phyloP scores from a whole-genome alignment of 2,888 invertebrate species.

The Microplitis deprimator region DNA sequence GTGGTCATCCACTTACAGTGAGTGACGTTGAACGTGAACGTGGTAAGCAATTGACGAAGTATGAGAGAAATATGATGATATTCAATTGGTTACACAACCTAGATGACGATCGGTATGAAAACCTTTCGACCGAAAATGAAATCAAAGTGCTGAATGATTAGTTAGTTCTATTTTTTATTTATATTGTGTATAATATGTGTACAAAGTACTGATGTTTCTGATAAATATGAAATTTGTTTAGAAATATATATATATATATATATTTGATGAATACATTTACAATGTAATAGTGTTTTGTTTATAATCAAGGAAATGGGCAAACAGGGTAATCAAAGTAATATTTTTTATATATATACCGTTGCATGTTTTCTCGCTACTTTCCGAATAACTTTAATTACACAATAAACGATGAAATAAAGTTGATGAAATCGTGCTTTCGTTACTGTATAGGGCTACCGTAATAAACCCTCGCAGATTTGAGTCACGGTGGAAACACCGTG shows the following conservation, averaged over 20 bases:
- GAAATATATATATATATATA: background rate
- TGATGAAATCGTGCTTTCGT: too few relatives aligned
- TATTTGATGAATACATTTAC: background rate
- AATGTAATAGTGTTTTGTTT: background rate
- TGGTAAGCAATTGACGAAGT: constrained; percentile 88
- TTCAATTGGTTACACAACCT: constrained; percentile 94
- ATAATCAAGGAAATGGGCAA: background rate
- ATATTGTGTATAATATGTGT: background rate
- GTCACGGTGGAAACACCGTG: too few relatives aligned
- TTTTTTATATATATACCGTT: too few relatives aligned
- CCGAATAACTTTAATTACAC: too few relatives aligned
- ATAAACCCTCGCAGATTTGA: too few relatives aligned
- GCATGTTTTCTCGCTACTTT: too few relatives aligned
- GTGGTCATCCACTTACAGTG: constrained; percentile 76
- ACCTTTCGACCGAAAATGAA: constrained; percentile 51
- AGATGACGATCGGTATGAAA: constrained; percentile 77
- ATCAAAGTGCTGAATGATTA: constrained; percentile 15
- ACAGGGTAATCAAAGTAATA: too few relatives aligned
- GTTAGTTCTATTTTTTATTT: background rate
- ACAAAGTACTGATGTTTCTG: background rate
- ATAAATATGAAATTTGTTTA: background rate
- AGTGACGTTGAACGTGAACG: constrained; percentile 86
- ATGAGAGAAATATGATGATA: constrained; percentile 95
- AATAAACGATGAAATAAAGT: too few relatives aligned
- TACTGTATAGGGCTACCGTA: too few relatives aligned